Evolutionary conservation across 2,888 invertebrate genomes (phyloP), one percentile per base, ranked within the genome.

Genomic region (Poecilus cupreus): DNA sequence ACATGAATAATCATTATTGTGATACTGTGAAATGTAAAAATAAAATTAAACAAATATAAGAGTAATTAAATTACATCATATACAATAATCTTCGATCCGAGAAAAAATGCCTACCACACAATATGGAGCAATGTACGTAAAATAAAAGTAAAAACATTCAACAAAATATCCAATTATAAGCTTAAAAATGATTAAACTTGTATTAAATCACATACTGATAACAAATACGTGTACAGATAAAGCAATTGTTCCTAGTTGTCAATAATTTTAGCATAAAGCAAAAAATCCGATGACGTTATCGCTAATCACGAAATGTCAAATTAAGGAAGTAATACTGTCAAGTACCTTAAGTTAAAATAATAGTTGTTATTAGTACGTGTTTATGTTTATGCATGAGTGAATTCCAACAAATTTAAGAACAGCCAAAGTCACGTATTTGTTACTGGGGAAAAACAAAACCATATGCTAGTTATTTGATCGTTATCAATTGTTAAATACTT

Each of bases 101-200:
- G n/a, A n/a, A 43, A 43, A 4, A 43, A 46, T 46, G n/a, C 46
- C 3, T 11, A 74, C 16, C 11, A 74, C 74, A 46, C 43, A 74
- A 43, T 74, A 74, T 74, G 74, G 74, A n/a, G 26, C 74, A 74
- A 74, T 74, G 74, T 74, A 74, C 74, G 74, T 74, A 46, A 43
- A 39, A 10, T 22, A 32, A 32, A 32, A 32, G 6, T 43, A 72
- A 20, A 46, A 46, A 18, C 11, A 18, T 20, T 43, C 22, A 18
- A 8, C 3, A 18, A 74, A 22, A 60, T 4, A 60, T 24, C 24
- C 11, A 32, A 60, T 60, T 60, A 26, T 2, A 8, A 20, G 32
- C 32, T 64, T 60, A 24, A 60, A 60, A 68, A 16, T n/a, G 18
- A 22, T 3, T 43, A n/a, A 13, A 74, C 43, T 43, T 74, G 46